phyloP scores from a whole-genome alignment of 1,140 invertebrate species.

The Manduca sexta region DNA sequence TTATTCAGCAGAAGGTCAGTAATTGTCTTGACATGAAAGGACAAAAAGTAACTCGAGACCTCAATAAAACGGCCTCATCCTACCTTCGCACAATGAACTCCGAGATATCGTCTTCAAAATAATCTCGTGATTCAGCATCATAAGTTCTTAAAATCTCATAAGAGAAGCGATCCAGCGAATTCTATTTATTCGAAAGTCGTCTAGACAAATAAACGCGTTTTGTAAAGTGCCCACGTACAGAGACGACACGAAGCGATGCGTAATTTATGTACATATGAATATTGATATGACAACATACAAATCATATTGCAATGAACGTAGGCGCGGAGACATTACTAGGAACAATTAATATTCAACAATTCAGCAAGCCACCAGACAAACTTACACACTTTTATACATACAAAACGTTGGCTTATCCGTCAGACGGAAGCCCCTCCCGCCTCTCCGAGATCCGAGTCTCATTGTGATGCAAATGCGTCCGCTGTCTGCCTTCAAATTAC shows the following conservation, averaged over 20 bases:
- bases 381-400: conserved; percentile 37
- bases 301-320: conserved; percentile 5
- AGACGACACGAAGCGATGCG: background rate
- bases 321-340: conserved; percentile 18
- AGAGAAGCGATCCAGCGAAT: conserved; percentile 11
- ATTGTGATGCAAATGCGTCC: conserved; percentile 68
- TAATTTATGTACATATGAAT: conserved; percentile 2
- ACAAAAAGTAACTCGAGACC: background rate
- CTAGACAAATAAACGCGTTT: conserved; percentile 15
- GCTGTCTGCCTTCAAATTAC: conserved; percentile 69
- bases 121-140: background rate
- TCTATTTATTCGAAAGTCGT: conserved; percentile 18
- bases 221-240: background rate
- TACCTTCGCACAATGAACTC: background rate
- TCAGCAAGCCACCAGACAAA: conserved; percentile 29
- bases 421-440: conserved; percentile 44
- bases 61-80: background rate
- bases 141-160: conserved; percentile 1
- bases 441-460: conserved; percentile 47
- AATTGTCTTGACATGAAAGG: conserved; percentile 1
- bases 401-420: conserved; percentile 46
- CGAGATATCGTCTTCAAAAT: background rate
- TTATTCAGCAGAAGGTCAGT: background rate
- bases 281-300: conserved; percentile 2
- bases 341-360: conserved; percentile 42